Evolutionary conservation across 2,888 invertebrate species (phyloP), one percentile per base, ranked within the genome.

Genomic region (Cybosia mesomella): DNA sequence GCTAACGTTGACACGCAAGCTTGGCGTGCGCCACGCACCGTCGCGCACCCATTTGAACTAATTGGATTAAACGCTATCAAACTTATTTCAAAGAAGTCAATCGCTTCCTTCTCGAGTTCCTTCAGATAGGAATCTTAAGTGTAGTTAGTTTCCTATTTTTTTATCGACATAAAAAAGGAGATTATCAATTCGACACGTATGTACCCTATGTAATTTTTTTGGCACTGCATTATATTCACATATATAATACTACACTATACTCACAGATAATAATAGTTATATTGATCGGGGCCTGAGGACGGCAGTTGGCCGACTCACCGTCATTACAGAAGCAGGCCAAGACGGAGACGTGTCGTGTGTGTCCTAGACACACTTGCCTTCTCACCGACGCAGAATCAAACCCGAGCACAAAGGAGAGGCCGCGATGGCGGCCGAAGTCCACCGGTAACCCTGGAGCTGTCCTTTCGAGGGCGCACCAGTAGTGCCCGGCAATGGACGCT

Each of bases 31-130:
- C 67, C 64, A 58, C 75, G 77, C 77, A 53, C 68, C 74, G 71
- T 66, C 36, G 79, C 76, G 66, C 77, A 67, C 69, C 67, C 59
- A 70, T 78, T 62, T 67, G 62, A 73, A 58, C 68, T 84, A 76
- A 79, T 81, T 82, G 80, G 80, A 80, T 79, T 82, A 74, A 73
- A 62, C 68, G 68, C 76, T 80, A 71, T 70, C 73, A 73, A 74
- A 77, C 28, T 74, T 77, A 71, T 72, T 75, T 71, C 53, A 67
- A 72, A 76, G 74, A 75, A 71, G 71, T 68, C 74, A 71, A 43
- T 62, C 67, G 24, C 72, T 82, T 80, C 81, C 77, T 76, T 49
- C 58, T 32, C 63, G 10, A 49, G 58, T 71, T 74, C 62, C 59
- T 67, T 34, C 22, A 55, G 67, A 69, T 66, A 55, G 34, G 58